A percentile compares a stretch with the other conserved stretches of the same genome.
phyloP scores from a whole-genome alignment of 2,888 invertebrate genomes.

The Nudaria mundana region DNA sequence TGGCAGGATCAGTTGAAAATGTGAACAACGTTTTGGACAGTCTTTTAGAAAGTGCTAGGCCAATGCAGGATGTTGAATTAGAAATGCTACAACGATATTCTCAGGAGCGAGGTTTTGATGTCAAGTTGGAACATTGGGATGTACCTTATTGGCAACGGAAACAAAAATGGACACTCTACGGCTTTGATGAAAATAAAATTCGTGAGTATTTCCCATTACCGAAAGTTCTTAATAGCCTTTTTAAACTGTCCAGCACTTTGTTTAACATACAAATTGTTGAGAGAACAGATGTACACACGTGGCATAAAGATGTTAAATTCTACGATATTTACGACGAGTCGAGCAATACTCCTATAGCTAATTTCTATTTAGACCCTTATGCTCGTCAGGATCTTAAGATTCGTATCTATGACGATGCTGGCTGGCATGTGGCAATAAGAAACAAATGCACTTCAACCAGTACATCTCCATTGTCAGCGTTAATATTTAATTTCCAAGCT shows the following conservation, averaged over 20 bases:
- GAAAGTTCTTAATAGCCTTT: constrained; percentile 89
- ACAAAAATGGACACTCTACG: constrained; percentile 84
- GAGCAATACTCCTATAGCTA: constrained; percentile 84
- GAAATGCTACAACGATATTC: constrained; percentile 87
- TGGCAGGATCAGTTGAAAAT: constrained; percentile 91
- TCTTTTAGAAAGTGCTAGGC: constrained; percentile 85
- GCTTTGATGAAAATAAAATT: constrained; percentile 86
- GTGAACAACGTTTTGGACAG: constrained; percentile 86
- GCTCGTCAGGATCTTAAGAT: constrained; percentile 84
- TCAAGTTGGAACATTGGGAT: constrained; percentile 89
- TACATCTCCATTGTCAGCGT: constrained; percentile 87
- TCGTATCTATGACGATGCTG: constrained; percentile 80
- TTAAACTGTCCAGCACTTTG: constrained; percentile 86
- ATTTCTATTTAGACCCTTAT: constrained; percentile 93
- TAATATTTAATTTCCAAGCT: constrained; percentile 91
- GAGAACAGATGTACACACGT: constrained; percentile 83
- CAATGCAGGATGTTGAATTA: constrained; percentile 89
- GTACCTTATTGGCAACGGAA: constrained; percentile 93
- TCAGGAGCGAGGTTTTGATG: constrained; percentile 84
- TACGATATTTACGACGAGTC: constrained; percentile 89
- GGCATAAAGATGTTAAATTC: constrained; percentile 93
- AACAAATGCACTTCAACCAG: constrained; percentile 84
- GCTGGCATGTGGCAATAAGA: constrained; percentile 90
- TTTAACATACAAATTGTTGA: constrained; percentile 90
- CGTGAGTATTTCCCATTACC: constrained; percentile 92